Conservation (phyloP, 2,797 vertebrate genomes). For the Scomberomorus guttatus region DNA sequence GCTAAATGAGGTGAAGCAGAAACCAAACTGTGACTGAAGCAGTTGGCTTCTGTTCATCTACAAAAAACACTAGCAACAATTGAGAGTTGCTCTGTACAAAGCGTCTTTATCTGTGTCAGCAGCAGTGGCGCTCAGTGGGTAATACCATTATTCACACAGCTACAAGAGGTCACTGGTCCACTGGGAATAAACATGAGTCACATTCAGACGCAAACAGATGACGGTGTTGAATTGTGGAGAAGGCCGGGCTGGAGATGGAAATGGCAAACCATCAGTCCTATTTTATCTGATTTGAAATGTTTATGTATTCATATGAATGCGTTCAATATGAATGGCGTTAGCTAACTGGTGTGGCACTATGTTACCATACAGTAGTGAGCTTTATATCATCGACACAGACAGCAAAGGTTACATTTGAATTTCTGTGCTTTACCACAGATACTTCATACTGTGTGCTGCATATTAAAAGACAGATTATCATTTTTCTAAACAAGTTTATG, state of each 20-base stretch:
- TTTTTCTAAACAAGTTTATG: not conserved
- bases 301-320: constrained; percentile 29
- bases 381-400: constrained; percentile 3
- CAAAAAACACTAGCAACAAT: constrained; percentile 29
- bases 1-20: not conserved
- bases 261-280: constrained; percentile 14
- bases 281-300: constrained; percentile 41
- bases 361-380: not conserved
- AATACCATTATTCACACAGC: constrained; percentile 53
- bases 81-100: constrained; percentile 23
- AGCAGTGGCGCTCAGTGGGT: constrained; percentile 40
- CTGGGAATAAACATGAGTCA: constrained; percentile 70
- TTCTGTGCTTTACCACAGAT: not conserved
- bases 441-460: constrained; percentile 1
- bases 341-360: not conserved
- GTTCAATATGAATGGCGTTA: constrained; percentile 1
- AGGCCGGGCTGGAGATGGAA: constrained; percentile 35
- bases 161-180: constrained; percentile 57
- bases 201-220: constrained; percentile 45
- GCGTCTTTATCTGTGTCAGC: constrained; percentile 53
- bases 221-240: constrained; percentile 50
- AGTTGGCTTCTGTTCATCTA: not conserved
- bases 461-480: not conserved
- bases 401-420: constrained; percentile 63
- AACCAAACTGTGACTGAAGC: not conserved